These are phyloP conservation scores for Chaenocephalus aceratus DNA, from an alignment of 2,113 vertebrate species.

Conservation along the genomic window DNA sequence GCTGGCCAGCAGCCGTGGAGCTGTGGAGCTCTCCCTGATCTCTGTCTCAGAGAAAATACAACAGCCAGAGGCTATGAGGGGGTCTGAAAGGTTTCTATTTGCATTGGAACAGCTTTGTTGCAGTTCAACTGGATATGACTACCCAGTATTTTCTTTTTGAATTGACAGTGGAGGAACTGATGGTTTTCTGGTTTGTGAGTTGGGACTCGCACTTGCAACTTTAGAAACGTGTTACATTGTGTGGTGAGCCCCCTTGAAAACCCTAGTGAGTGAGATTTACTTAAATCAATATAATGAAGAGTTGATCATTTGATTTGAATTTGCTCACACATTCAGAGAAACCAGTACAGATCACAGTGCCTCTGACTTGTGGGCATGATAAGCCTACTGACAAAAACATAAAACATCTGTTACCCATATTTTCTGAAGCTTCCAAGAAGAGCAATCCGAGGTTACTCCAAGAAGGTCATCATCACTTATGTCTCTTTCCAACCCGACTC, in stretches of 20 bases:
- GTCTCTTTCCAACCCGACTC: constrained; percentile 29
- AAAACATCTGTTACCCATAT: constrained; percentile 76
- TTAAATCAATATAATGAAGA: background rate
- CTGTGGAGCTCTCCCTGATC: constrained; percentile 54
- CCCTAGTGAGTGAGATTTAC: background rate
- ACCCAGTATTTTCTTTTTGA: background rate
- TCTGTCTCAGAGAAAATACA: constrained; percentile 64
- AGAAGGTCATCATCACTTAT: constrained; percentile 62
- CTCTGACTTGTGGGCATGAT: constrained; percentile 48
- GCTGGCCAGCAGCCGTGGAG: constrained; percentile 59
- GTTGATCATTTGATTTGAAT: constrained; percentile 1
- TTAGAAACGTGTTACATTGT: background rate
- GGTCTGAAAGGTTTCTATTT: constrained; percentile 33
- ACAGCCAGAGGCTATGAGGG: constrained; percentile 57
- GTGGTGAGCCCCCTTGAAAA: background rate
- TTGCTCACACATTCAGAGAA: constrained; percentile 15
- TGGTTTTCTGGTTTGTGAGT: constrained; percentile 8
- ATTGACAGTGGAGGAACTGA: background rate
- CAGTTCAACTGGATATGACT: constrained; percentile 14
- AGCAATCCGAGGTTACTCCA: constrained; percentile 54
- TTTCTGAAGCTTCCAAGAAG: constrained; percentile 54
- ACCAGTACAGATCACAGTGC: constrained; percentile 21
- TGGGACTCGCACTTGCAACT: constrained; percentile 20
- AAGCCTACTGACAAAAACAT: constrained; percentile 63
- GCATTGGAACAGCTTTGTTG: constrained; percentile 38